Base-by-base conservation (phyloP, 2,113 vertebrate species). In the Axis porcinus region DNA sequence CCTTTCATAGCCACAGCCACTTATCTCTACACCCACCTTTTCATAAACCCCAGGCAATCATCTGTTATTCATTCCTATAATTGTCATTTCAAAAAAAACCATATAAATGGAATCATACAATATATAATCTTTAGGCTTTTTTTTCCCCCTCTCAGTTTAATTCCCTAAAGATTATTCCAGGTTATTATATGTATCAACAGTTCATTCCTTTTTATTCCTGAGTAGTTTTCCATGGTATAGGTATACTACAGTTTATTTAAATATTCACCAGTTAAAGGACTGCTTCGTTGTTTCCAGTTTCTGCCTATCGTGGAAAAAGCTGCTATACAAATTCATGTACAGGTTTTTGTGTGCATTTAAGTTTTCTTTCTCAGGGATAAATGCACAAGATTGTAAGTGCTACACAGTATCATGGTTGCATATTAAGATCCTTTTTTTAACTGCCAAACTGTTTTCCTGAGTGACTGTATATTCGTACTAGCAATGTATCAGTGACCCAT, bases 361-460 rank as follows among this genome's bases (percentile, higher is more conserved):
- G 25, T 64, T 89, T 91, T 93, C 87, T 30, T 95, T 95, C 43
- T 82, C 67, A 86, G n/a, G 16, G 17, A 74, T 62, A 89, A 96
- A 64, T 57, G 52, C 47, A 86, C 11, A 94, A 45, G 78, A 57
- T 27, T 89, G 15, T 52, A 67, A 54, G 25, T 89, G 58, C 55
- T 91, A 17, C 17, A 30, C 21, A 36, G 6, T 33, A 62, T 33
- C 21, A n/a, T 36, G 67, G 23, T 33, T 95, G 21, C 43, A 70
- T 78, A 36, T 83, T 55, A 83, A 36, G 47, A 7, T 87, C 21
- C 60, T 94, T 28, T 87, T 91, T 83, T 87, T 27, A 85, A 58
- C 28, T 89, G 54, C 23, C 85, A 82, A 89, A 81, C 9, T 89
- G 58, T 89, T 92, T 54, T 55, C 64, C 52, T 95, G 78, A 70